Evolutionary conservation across 2,888 invertebrate species (phyloP), one percentile per base, ranked within the genome.

Genomic region (Sympetrum striolatum): DNA sequence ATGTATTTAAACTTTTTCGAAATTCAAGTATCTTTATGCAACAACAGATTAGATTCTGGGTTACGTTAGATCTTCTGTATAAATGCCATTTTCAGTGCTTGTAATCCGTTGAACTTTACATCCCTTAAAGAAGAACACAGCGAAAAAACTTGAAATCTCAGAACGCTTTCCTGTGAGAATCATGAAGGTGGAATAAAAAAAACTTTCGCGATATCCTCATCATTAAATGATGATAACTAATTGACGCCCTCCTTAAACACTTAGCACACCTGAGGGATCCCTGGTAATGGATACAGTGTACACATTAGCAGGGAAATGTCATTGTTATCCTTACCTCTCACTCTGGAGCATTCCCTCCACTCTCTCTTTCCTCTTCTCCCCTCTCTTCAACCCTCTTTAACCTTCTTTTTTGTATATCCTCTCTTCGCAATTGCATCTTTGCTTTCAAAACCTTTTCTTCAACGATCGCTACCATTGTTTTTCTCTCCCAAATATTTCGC

Each of bases 171-270:
- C 53, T 53, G 53, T 1, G 18, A 18, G 53, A 53, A 53, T 53
- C 18, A 53, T 18, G 4, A 53, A 53, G 53, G 18, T 3, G 53
- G 44, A 15, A 14, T 31, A 58, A 82, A 22, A 35, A 35, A 35
- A 15, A 25, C 25, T 14, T 53, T 15, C 58, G n/a, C 25, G 48
- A 31, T 37, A 58, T 58, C 53, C 82, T 82, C 82, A 82, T 82
- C 53, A 82, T 82, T 82, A 58, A 35, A 58, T 22, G 58, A 58
- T 82, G 82, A 82, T 82, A 82, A 82, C 82, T 82, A 82, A 82
- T 82, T 82, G 82, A 82, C 82, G 82, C 37, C 82, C 82, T 82
- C 35, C 73, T 73, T 73, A 73, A 73, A 73, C 73, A 73, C 73
- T 73, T 73, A 31, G 31, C 82, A 82, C 82, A 82, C 82, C 82